A percentile compares a stretch with the other conserved stretches of the same genome.
Conservation (phyloP, 1,140 invertebrate genomes). For the Oppia nitens region DNA sequence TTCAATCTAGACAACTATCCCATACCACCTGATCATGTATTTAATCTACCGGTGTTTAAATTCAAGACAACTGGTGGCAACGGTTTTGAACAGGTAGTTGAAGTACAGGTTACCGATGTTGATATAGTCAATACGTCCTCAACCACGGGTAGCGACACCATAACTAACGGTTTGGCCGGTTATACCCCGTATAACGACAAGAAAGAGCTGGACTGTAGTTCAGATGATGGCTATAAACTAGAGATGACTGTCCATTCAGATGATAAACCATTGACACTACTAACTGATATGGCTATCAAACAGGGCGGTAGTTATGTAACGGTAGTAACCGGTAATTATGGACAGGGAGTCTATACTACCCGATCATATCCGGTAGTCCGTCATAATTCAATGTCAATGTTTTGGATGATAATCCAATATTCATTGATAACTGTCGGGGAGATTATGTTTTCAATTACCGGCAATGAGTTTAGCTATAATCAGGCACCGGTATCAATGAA, state of each 20-base stretch:
- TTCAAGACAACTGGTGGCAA: too few species aligned
- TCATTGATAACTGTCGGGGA: slow-evolving; percentile 64
- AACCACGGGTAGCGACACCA: too few species aligned
- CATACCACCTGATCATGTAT: background rate
- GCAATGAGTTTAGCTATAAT: slow-evolving; percentile 73
- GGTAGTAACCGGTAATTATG: background rate
- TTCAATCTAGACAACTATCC: background rate
- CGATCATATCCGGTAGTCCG: background rate
- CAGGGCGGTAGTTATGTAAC: background rate
- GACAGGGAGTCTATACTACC: background rate
- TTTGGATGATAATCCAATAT: slow-evolving; percentile 72
- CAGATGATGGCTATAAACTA: too few species aligned
- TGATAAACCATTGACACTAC: too few species aligned
- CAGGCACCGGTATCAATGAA: slow-evolving; percentile 80
- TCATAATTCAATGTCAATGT: slow-evolving; percentile 16
- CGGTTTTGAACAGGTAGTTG: background rate
- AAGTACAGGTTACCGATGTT: background rate
- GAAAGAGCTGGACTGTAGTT: too few species aligned
- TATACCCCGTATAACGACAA: too few species aligned
- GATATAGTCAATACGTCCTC: background rate
- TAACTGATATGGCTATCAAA: too few species aligned
- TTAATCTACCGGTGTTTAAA: too few species aligned
- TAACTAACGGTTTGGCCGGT: too few species aligned
- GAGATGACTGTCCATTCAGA: too few species aligned
- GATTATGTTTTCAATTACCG: slow-evolving; percentile 77